Conservation (phyloP, 2,888 invertebrate species). For the Eilema sororculum region DNA sequence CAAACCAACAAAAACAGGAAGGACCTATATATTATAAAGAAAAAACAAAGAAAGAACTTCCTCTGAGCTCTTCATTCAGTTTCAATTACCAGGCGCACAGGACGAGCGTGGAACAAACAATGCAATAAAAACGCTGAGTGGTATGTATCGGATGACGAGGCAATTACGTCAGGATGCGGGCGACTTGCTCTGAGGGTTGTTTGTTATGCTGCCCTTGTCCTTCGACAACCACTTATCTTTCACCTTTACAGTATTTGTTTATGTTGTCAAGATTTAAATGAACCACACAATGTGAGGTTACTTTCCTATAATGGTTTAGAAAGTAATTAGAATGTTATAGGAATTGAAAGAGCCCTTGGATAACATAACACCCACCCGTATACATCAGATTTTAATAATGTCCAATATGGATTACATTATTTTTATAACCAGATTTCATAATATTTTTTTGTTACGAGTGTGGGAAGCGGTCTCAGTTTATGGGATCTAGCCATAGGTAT, state of each 20-base stretch:
- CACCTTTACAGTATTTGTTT: conserved; percentile 41
- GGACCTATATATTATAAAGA: conserved; percentile 11
- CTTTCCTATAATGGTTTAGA: conserved; percentile 30
- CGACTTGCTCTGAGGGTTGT: conserved; percentile 36
- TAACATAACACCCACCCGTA: no score
- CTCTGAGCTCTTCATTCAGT: conserved; percentile 29
- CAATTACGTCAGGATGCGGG: conserved; percentile 63
- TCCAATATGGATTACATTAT: no score
- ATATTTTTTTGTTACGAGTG: not conserved
- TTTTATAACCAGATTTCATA: no score
- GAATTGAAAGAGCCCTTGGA: no score
- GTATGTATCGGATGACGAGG: conserved; percentile 44
- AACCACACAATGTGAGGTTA: conserved; percentile 36
- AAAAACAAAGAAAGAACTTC: conserved; percentile 12
- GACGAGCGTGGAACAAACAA: conserved; percentile 44
- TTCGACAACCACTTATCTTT: conserved; percentile 45
- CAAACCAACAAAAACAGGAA: conserved; percentile 21
- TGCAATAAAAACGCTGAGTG: conserved; percentile 45
- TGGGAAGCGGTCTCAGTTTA: not conserved
- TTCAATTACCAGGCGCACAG: conserved; percentile 43
- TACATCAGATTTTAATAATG: no score
- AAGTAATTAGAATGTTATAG: conserved; percentile 21
- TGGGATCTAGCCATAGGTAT: not conserved
- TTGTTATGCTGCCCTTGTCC: conserved; percentile 44
- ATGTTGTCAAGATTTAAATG: conserved; percentile 27